These are phyloP conservation scores for Drosophila orosa DNA, from an alignment of 1,140 invertebrate genomes.

Conservation along the genomic window DNA sequence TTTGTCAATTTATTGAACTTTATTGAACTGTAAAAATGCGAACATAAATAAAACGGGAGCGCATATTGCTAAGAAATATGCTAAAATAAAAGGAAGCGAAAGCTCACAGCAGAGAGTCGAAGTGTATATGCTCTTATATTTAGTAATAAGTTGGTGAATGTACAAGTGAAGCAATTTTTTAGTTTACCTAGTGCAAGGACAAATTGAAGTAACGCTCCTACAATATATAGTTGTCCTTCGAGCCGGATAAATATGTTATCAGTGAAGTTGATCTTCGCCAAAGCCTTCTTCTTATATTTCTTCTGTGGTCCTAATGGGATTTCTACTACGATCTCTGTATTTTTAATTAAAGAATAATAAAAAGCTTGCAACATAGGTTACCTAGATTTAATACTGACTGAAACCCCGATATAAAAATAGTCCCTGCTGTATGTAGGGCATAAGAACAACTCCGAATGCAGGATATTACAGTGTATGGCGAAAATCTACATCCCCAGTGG, in stretches of 20 bases:
- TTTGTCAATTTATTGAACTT: conserved; percentile 75
- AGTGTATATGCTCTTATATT: neutral
- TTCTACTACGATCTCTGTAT: neutral
- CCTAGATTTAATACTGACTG: neutral
- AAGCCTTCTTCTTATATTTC: neutral
- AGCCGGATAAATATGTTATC: neutral
- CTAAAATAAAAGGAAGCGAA: conserved; percentile 28
- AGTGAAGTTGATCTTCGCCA: neutral
- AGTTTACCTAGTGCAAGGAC: neutral
- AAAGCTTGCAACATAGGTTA: neutral
- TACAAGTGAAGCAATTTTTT: neutral
- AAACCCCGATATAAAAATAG: neutral
- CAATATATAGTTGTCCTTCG: neutral
- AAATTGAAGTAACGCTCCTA: no score
- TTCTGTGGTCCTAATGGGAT: neutral
- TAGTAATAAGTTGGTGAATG: accelerated
- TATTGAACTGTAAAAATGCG: conserved; percentile 75
- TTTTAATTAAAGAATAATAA: neutral
- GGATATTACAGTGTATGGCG: conserved; percentile 13
- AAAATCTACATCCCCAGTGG: conserved; percentile 44
- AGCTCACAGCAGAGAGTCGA: neutral
- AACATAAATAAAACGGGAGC: conserved; percentile 52
- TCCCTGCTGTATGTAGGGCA: no score
- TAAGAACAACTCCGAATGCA: conserved; percentile 5
- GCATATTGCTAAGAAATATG: conserved; percentile 19